A percentile compares a stretch with the other conserved stretches of the same genome.
These are phyloP conservation scores for Creontiades dilutus DNA, from an alignment of 2,888 invertebrate species.

Conservation along the genomic window DNA sequence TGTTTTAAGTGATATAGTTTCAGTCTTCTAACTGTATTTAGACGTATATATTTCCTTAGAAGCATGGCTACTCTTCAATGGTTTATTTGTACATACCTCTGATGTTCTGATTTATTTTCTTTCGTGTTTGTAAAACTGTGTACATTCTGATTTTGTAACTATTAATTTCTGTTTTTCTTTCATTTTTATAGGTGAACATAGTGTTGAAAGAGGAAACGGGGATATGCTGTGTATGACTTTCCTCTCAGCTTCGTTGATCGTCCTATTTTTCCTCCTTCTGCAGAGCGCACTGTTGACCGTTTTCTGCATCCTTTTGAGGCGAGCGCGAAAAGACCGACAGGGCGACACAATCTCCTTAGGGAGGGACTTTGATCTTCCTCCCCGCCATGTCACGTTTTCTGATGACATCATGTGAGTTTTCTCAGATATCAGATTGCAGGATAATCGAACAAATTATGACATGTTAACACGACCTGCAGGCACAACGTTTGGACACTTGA, in stretches of 20 bases:
- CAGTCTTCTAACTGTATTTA: no score
- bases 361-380: conserved; percentile 71
- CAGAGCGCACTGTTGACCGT: conserved; percentile 76
- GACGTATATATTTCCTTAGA: no score
- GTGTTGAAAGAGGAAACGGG: conserved; percentile 40
- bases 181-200: not conserved
- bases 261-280: conserved; percentile 76
- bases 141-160: not conserved
- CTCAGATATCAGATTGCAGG: not conserved
- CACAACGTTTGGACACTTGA: not conserved
- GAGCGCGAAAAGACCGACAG: conserved; percentile 73
- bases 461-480: no score
- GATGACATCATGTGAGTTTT: conserved; percentile 72
- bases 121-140: no score
- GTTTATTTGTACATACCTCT: no score
- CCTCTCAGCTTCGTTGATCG: conserved; percentile 75
- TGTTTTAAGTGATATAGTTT: no score
- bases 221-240: conserved; percentile 76
- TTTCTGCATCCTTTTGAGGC: conserved; percentile 76
- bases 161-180: not conserved
- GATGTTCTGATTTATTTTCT: no score
- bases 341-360: conserved; percentile 74
- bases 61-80: no score
- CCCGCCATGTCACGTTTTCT: conserved; percentile 73
- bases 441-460: not conserved